These are phyloP conservation scores for Coenonympha arcania DNA, from an alignment of 2,888 invertebrate species.

Conservation along the genomic window DNA sequence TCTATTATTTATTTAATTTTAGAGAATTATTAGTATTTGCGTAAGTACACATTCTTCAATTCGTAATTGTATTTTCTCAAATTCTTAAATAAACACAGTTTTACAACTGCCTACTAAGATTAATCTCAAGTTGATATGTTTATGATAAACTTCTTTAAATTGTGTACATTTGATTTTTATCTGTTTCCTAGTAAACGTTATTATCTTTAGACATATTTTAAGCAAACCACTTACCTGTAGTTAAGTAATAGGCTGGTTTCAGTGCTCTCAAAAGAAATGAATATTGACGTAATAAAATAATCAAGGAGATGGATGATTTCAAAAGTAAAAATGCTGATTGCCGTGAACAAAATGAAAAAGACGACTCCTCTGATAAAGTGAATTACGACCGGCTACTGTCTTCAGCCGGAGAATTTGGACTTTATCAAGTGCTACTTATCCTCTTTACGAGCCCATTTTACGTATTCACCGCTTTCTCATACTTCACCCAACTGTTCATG, in stretches of 20 bases:
- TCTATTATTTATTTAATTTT: too few species aligned
- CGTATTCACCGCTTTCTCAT: conserved; percentile 44
- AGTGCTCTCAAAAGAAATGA: too few species aligned
- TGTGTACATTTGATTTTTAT: too few species aligned
- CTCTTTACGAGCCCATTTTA: conserved; percentile 48
- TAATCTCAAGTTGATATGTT: too few species aligned
- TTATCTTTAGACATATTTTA: too few species aligned
- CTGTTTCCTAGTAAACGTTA: too few species aligned
- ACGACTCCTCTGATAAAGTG: background rate
- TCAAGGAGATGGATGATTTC: background rate
- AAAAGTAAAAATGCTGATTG: background rate
- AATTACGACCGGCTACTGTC: conserved; percentile 44
- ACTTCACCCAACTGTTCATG: conserved; percentile 50
- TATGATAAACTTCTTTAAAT: too few species aligned
- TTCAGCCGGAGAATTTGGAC: conserved; percentile 50
- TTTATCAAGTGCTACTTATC: conserved; percentile 46
- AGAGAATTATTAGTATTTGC: too few species aligned
- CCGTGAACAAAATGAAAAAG: conserved; percentile 25
- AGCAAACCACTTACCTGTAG: too few species aligned
- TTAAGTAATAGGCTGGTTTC: too few species aligned
- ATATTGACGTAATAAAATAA: too few species aligned
- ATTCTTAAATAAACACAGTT: background rate
- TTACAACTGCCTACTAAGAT: background rate
- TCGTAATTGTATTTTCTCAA: background rate
- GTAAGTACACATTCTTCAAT: too few species aligned